Conservation (phyloP, 2,888 invertebrate genomes). For the Apotomis betuletana region DNA sequence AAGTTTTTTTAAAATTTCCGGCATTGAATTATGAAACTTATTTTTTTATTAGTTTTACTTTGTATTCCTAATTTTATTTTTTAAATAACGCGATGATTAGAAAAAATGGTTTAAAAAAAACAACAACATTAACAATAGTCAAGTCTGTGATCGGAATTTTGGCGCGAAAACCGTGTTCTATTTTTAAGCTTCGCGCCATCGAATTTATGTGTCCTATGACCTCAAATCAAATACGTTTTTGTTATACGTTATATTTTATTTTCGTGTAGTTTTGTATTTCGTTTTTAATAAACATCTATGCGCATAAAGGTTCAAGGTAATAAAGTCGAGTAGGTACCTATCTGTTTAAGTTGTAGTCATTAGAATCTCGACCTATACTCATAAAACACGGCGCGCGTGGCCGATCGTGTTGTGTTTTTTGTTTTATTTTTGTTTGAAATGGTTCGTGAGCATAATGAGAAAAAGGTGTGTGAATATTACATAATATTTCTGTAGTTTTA, state of each 20-base stretch:
- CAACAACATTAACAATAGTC: not conserved
- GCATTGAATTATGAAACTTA: not conserved
- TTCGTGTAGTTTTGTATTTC: not conserved
- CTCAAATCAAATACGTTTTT: conserved; percentile 60
- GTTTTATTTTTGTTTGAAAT: conserved; percentile 45
- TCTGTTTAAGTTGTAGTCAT: conserved; percentile 15
- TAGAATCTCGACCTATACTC: conserved; percentile 5
- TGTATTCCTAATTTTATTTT: too few species aligned
- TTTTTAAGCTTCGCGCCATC: conserved; percentile 49
- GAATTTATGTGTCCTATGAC: conserved; percentile 67
- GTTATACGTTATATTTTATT: conserved; percentile 10
- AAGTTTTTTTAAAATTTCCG: too few species aligned
- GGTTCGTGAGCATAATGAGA: conserved; percentile 54
- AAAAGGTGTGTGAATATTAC: conserved; percentile 48
- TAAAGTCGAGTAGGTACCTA: conserved; percentile 12
- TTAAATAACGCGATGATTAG: too few species aligned
- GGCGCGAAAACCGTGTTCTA: conserved; percentile 11
- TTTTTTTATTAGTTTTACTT: too few species aligned
- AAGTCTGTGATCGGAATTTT: not conserved
- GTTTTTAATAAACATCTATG: conserved; percentile 23
- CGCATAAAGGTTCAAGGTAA: conserved; percentile 40
- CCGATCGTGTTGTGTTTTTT: conserved; percentile 43
- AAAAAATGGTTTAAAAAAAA: not conserved
- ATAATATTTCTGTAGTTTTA: not conserved
- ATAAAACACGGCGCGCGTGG: conserved; percentile 36